phyloP scores from a whole-genome alignment of 1,140 invertebrate species.

The Zaprionus camerounensis region DNA sequence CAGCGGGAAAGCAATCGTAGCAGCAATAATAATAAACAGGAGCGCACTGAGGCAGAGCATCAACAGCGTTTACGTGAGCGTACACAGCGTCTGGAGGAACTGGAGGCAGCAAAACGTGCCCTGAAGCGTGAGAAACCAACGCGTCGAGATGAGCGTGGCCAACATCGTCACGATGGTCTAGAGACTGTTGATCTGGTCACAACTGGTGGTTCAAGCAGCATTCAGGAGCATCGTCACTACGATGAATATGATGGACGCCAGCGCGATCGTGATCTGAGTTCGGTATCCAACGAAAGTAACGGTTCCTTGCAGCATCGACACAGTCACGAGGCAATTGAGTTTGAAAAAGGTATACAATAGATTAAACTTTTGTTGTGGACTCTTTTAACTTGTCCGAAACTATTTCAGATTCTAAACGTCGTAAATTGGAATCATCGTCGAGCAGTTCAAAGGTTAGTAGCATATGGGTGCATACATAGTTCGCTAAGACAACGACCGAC shows the following conservation, averaged over 20 bases:
- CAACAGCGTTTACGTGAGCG: constrained; percentile 63
- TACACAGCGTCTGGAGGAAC: constrained; percentile 51
- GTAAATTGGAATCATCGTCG: constrained; percentile 90
- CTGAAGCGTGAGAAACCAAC: constrained; percentile 60
- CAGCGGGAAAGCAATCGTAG: constrained; percentile 45
- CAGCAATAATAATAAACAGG: constrained; percentile 37
- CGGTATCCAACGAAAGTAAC: constrained; percentile 84
- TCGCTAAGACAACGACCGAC: constrained; percentile 72
- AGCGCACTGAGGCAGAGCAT: constrained; percentile 57
- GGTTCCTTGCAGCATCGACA: constrained; percentile 83
- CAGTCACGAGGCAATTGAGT: constrained; percentile 85
- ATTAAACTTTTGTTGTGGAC: not conserved
- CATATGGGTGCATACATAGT: constrained; percentile 83
- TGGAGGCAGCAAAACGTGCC: constrained; percentile 43
- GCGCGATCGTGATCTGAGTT: constrained; percentile 80
- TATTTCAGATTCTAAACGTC: constrained; percentile 90
- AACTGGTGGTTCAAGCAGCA: constrained; percentile 27
- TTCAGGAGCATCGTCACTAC: constrained; percentile 68
- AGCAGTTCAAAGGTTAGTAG: constrained; percentile 91
- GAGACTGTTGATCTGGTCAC: constrained; percentile 66
- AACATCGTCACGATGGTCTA: constrained; percentile 57
- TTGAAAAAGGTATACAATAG: constrained; percentile 85
- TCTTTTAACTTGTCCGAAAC: not conserved
- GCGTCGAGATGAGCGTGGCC: constrained; percentile 61
- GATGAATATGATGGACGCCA: constrained; percentile 78